Conservation (phyloP, 1,140 invertebrate species). For the Nephila pilipes region DNA sequence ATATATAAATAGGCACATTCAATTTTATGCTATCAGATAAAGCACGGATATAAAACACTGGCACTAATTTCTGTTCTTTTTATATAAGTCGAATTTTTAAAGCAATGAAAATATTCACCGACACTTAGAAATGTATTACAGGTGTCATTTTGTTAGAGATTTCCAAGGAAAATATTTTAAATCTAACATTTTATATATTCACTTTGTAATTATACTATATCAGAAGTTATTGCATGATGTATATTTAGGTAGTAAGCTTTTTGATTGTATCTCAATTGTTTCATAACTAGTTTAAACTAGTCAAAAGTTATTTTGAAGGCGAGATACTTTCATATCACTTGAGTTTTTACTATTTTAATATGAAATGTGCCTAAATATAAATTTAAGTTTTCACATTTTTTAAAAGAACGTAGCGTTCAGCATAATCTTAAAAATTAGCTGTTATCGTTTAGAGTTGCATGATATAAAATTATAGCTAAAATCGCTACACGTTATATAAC, state of each 20-base stretch:
- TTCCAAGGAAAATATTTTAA: background rate
- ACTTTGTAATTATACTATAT: constrained; percentile 15
- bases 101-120: background rate
- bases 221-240: background rate
- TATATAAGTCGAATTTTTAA: background rate
- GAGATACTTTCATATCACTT: background rate
- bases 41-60: background rate
- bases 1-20: background rate
- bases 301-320: background rate
- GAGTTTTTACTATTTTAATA: background rate
- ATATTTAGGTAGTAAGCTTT: constrained; percentile 13
- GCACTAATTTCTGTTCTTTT: constrained; percentile 3
- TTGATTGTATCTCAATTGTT: background rate
- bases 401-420: too few relatives aligned
- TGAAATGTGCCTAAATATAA: too few relatives aligned
- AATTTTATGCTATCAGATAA: background rate
- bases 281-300: background rate
- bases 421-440: too few relatives aligned
- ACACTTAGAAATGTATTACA: too few relatives aligned
- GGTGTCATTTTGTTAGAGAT: background rate
- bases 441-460: too few relatives aligned
- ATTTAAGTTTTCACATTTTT: too few relatives aligned
- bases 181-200: constrained; percentile 10
- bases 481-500: too few relatives aligned
- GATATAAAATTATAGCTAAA: too few relatives aligned